phyloP scores from a whole-genome alignment of 2,888 invertebrate genomes.

The Aromia moschata region DNA sequence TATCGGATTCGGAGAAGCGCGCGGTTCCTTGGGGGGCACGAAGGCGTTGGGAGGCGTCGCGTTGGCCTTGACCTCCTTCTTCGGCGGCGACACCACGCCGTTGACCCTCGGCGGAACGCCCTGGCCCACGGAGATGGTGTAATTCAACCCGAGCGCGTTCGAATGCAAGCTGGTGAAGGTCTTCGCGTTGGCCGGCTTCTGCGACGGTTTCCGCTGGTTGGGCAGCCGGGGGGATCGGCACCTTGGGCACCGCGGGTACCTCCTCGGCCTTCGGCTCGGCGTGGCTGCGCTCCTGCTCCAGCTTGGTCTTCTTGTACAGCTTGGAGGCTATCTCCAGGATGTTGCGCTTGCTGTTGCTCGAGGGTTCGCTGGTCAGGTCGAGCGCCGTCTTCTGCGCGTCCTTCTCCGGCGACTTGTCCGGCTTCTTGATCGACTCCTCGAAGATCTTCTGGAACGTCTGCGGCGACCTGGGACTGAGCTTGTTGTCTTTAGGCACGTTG shows the following conservation, averaged over 20 bases:
- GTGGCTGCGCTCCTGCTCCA: conserved; percentile 47
- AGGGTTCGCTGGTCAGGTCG: conserved; percentile 34
- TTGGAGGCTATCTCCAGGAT: conserved; percentile 59
- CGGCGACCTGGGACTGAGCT: conserved; percentile 43
- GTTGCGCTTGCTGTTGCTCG: conserved; percentile 48
- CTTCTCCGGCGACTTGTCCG: conserved; percentile 33
- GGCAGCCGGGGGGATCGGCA: conserved; percentile 54
- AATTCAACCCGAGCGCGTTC: conserved; percentile 58
- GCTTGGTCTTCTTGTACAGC: conserved; percentile 56
- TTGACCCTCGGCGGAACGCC: conserved; percentile 38
- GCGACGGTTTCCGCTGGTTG: conserved; percentile 43
- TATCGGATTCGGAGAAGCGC: conserved; percentile 32
- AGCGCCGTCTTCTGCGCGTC: conserved; percentile 32
- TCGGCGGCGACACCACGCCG: conserved; percentile 35
- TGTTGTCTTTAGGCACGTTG: conserved; percentile 38
- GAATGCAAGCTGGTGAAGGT: conserved; percentile 54
- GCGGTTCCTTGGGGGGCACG: conserved; percentile 20
- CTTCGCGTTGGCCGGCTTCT: conserved; percentile 41
- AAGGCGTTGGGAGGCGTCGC: conserved; percentile 14
- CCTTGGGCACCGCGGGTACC: conserved; percentile 42
- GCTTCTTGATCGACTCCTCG: conserved; percentile 59
- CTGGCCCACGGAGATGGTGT: conserved; percentile 56
- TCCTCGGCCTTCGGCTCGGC: conserved; percentile 34
- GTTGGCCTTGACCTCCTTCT: conserved; percentile 35
- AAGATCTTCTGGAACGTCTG: conserved; percentile 62